Evolutionary conservation across 2,113 vertebrate genomes (phyloP).

Genomic region (Lagenorhynchus albirostris): DNA sequence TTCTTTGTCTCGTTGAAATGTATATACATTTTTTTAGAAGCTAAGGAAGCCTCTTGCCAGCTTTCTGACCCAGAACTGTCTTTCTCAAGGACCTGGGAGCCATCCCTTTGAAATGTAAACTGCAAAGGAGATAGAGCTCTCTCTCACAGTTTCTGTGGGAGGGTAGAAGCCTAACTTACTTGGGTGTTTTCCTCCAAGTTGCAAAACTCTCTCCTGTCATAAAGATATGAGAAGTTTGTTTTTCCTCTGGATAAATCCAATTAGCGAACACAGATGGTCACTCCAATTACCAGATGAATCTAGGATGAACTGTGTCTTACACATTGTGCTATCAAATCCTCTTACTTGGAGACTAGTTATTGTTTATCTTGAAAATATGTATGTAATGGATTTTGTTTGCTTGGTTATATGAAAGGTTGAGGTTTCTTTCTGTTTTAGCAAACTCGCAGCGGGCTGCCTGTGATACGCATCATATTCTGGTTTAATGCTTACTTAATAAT

Average conservation of each 20-base stretch:
- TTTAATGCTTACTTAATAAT: not conserved
- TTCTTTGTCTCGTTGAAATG: not conserved
- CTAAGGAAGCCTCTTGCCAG: not conserved
- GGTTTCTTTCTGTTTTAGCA: not conserved
- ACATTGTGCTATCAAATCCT: not conserved
- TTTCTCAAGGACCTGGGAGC: not conserved
- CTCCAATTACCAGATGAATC: not conserved
- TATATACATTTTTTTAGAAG: not conserved
- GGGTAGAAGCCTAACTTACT: not conserved
- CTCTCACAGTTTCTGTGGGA: not conserved
- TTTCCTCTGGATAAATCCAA: not conserved
- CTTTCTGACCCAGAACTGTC: not conserved
- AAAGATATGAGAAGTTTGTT: not conserved
- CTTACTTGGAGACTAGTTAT: not conserved
- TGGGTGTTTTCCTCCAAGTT: not conserved
- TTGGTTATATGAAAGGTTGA: not conserved
- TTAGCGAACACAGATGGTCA: not conserved
- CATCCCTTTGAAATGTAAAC: not conserved
- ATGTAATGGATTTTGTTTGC: not conserved
- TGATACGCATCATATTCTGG: not conserved
- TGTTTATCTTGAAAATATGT: not conserved
- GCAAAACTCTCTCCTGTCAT: not conserved
- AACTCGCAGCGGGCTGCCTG: not conserved
- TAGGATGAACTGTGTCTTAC: not conserved
- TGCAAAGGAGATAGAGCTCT: not conserved